Percentiles rank a stretch among this genome's conserved stretches.
Evolutionary conservation across 2,113 vertebrate species (phyloP).

Genomic region (Okapia johnstoni): DNA sequence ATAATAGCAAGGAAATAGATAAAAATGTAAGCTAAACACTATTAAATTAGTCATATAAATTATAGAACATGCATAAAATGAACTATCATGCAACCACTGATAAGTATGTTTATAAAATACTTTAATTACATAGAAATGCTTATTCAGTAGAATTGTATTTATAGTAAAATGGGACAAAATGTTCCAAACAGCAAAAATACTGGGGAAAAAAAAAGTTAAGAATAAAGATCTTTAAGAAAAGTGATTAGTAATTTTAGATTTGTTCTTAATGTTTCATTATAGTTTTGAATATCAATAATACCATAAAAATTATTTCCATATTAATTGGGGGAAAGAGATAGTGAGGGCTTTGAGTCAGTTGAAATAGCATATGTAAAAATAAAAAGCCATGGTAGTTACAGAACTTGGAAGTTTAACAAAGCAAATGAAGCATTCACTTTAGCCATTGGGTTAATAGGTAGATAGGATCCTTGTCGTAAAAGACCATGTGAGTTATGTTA

Average conservation of each 20-base stretch:
- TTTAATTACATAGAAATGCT: neutral
- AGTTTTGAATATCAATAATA: neutral
- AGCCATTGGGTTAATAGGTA: neutral
- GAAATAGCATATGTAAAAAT: neutral
- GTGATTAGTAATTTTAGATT: neutral
- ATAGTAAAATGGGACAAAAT: neutral
- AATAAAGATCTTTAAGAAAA: neutral
- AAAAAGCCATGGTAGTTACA: neutral
- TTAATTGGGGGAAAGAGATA: neutral
- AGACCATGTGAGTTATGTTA: neutral
- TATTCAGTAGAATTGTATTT: neutral
- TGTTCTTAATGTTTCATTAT: neutral
- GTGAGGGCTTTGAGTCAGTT: neutral
- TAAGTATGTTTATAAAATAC: neutral
- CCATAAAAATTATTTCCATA: neutral
- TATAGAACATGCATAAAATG: neutral
- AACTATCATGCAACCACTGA: neutral
- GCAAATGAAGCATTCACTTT: neutral
- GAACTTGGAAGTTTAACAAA: neutral
- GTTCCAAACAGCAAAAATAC: neutral
- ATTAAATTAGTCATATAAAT: neutral
- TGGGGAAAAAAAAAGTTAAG: neutral
- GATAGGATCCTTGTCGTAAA: neutral
- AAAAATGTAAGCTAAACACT: neutral
- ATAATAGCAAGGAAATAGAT: neutral